These are phyloP conservation scores for Drosophila birchii DNA, from an alignment of 2,888 invertebrate species.

Conservation along the genomic window DNA sequence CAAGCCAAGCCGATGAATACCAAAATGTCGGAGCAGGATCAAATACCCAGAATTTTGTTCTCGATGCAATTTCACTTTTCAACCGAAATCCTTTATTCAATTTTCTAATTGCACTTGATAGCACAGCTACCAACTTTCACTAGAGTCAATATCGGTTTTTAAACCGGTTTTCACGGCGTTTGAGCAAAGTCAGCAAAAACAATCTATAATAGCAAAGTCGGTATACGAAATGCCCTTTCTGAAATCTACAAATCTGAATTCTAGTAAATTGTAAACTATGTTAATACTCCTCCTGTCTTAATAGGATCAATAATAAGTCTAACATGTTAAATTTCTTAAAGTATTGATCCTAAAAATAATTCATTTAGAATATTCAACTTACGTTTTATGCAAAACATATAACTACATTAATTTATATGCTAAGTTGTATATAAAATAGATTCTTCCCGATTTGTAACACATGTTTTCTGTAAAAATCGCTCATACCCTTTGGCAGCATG, in stretches of 20 bases:
- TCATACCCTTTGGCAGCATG: conserved; percentile 14
- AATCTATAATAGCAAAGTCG: not conserved
- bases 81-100: conserved; percentile 30
- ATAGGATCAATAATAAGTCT: not conserved
- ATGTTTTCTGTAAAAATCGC: not conserved
- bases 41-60: conserved; percentile 11
- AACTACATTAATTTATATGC: not conserved
- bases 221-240: not conserved
- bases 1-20: conserved; percentile 1
- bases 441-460: not conserved
- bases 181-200: conserved; percentile 19
- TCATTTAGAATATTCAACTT: no score
- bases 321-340: no score
- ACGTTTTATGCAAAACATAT: not conserved
- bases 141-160: conserved; percentile 33
- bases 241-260: not conserved
- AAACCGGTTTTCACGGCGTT: conserved; percentile 28
- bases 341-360: not conserved
- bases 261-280: no score
- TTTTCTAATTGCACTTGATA: conserved; percentile 45
- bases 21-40: conserved; percentile 4
- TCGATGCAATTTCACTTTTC: conserved; percentile 14
- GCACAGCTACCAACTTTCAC: conserved; percentile 42
- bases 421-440: no score
- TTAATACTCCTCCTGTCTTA: not conserved